A percentile compares a stretch with the other conserved stretches of the same genome.
These are phyloP conservation scores for Osmerus mordax DNA, from an alignment of 2,113 vertebrate species.

Conservation along the genomic window DNA sequence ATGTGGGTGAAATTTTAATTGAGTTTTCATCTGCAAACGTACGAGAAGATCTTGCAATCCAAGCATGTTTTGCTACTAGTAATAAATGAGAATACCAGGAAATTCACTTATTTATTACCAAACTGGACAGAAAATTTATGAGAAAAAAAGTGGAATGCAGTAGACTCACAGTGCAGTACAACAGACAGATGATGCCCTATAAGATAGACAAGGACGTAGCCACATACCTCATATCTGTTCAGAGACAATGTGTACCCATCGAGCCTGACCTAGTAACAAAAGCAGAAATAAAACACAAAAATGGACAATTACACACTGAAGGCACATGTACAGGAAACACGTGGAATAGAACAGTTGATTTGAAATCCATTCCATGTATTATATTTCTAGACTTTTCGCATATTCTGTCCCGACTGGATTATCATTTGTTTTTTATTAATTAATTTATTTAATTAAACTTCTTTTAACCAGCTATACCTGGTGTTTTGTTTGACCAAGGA, in stretches of 20 bases:
- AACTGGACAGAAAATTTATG: too few relatives aligned
- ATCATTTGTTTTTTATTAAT: constrained; percentile 5
- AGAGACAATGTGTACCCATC: background rate
- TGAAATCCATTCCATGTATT: constrained; percentile 47
- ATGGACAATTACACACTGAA: background rate
- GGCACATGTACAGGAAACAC: background rate
- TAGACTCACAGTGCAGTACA: background rate
- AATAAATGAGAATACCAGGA: constrained; percentile 32
- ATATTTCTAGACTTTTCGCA: constrained; percentile 43
- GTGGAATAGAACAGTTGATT: background rate
- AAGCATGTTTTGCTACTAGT: constrained; percentile 61
- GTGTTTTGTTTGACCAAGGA: constrained; percentile 20
- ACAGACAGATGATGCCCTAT: too few relatives aligned
- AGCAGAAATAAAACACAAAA: too few relatives aligned
- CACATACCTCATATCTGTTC: too few relatives aligned
- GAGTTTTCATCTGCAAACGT: constrained; percentile 26
- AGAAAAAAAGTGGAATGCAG: too few relatives aligned
- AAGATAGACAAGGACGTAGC: too few relatives aligned
- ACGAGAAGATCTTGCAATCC: constrained; percentile 40
- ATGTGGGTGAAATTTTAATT: constrained; percentile 30
- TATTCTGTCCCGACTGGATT: constrained; percentile 27
- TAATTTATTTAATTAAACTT: too few relatives aligned
- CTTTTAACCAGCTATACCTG: background rate
- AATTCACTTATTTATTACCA: too few relatives aligned
- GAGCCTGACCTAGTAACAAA: background rate